phyloP scores from a whole-genome alignment of 2,113 vertebrate species.

The Malurus alboscapulatus region DNA sequence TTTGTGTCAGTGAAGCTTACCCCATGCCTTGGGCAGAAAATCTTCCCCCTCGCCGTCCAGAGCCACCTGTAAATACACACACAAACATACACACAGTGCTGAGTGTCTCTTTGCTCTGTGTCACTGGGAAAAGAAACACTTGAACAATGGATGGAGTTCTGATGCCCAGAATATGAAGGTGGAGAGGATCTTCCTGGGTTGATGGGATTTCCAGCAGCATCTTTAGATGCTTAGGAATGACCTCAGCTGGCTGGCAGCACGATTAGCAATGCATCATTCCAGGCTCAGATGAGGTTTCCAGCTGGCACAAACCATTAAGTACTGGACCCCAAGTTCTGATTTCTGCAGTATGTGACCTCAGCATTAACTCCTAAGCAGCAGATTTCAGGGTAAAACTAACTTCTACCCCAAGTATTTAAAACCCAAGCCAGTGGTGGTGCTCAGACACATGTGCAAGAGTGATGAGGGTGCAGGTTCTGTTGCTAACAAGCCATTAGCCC shows the following conservation, averaged over 20 bases:
- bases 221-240: neutral
- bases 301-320: neutral
- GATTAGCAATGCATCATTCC: neutral
- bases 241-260: neutral
- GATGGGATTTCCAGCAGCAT: neutral
- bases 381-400: neutral
- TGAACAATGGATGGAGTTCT: neutral
- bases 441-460: rapidly evolving
- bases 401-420: neutral
- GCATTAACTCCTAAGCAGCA: neutral
- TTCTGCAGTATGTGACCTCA: neutral
- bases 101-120: neutral
- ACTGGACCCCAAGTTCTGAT: neutral
- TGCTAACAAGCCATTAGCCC: neutral
- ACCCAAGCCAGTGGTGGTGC: neutral
- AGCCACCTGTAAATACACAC: conserved; percentile 70
- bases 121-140: neutral
- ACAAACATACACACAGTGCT: neutral
- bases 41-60: conserved; percentile 87
- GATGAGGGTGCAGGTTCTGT: neutral
- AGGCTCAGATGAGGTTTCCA: neutral
- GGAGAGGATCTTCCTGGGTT: neutral
- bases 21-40: conserved; percentile 99
- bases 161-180: neutral
- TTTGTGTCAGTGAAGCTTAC: conserved; percentile 72